A percentile compares a stretch with the other conserved stretches of the same genome.
Conservation (phyloP, 2,797 vertebrate genomes). For the Lagorchestes hirsutus region DNA sequence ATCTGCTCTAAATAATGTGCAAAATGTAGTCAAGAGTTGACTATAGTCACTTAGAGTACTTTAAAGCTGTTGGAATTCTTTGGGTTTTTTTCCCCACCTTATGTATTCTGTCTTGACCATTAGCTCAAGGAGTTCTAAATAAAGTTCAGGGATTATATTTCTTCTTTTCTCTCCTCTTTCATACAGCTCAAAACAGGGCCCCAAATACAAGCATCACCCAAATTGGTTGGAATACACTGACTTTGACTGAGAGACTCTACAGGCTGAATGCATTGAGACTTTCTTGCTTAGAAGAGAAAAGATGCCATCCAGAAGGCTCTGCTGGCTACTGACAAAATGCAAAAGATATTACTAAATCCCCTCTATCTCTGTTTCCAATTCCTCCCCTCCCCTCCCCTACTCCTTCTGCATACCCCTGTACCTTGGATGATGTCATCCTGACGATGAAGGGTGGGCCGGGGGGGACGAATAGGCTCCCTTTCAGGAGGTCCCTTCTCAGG, state of each 20-base stretch:
- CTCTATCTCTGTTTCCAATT: background rate
- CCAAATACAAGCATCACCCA: background rate
- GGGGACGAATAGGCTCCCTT: constrained; percentile 86
- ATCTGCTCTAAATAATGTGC: constrained; percentile 12
- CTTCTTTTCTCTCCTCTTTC: constrained; percentile 21
- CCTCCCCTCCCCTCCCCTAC: background rate
- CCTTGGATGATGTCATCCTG: constrained; percentile 96
- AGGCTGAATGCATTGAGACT: background rate
- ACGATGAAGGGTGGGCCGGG: constrained; percentile 91
- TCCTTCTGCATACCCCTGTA: constrained; percentile 71
- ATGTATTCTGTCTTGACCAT: background rate
- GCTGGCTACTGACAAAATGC: background rate
- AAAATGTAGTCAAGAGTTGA: constrained; percentile 38
- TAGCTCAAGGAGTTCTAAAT: background rate
- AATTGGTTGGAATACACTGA: background rate
- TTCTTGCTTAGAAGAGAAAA: constrained; percentile 3
- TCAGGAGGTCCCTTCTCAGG: constrained; percentile 87
- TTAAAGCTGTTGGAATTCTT: background rate
- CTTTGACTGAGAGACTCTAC: background rate
- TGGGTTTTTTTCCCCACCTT: background rate
- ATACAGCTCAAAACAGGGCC: constrained; percentile 20
- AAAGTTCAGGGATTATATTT: background rate
- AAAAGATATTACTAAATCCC: background rate
- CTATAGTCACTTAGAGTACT: constrained; percentile 17
- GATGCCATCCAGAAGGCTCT: background rate